These are phyloP conservation scores for Acrossocheilus wenchowensis DNA, from an alignment of 2,797 vertebrate species.

Conservation along the genomic window DNA sequence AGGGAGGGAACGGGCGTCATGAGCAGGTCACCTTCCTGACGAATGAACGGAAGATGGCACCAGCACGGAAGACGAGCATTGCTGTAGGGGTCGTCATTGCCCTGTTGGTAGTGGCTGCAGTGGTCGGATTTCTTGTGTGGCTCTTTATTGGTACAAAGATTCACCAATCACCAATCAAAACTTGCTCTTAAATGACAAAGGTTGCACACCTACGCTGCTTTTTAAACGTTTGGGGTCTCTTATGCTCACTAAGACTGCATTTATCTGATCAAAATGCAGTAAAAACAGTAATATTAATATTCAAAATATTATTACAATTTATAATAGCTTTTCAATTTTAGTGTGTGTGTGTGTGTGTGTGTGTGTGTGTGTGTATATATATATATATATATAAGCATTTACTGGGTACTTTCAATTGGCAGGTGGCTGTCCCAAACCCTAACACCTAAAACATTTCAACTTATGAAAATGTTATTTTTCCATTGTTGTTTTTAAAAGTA, in stretches of 20 bases:
- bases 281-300: background rate
- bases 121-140: slow-evolving; percentile 76
- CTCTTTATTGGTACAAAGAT: slow-evolving; percentile 74
- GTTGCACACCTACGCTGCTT: background rate
- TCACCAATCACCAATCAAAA: background rate
- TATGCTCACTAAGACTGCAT: background rate
- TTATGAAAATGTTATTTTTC: too few species aligned
- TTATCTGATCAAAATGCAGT: background rate
- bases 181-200: background rate
- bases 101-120: slow-evolving; percentile 66
- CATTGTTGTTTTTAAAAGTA: background rate
- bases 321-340: background rate
- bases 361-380: too few species aligned
- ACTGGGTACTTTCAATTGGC: too few species aligned
- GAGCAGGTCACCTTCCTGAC: slow-evolving; percentile 73
- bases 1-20: slow-evolving; percentile 61
- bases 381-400: too few species aligned
- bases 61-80: slow-evolving; percentile 49
- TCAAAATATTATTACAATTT: background rate
- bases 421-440: too few species aligned
- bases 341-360: too few species aligned
- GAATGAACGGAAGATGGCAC: slow-evolving; percentile 64
- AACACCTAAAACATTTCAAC: too few species aligned
- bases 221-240: background rate
- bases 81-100: slow-evolving; percentile 66